Conservation (phyloP, 2,888 invertebrate species). For the Sarcophaga variegata region DNA sequence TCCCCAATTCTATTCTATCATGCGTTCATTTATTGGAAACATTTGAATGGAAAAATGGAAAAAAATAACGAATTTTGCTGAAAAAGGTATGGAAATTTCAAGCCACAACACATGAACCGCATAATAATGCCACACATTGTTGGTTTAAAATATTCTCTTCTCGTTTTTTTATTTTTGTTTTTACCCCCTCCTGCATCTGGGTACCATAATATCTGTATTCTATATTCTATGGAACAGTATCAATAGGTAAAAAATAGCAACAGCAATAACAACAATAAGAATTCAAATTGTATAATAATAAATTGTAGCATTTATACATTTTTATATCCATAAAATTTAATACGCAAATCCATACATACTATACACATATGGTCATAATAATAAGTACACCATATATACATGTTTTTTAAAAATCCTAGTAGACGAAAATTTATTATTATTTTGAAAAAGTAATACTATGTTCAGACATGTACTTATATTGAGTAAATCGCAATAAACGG, state of each 20-base stretch:
- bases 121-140: conserved; percentile 70
- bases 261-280: no score
- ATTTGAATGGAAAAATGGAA: conserved; percentile 7
- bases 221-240: no score
- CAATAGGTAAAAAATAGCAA: no score
- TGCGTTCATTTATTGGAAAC: conserved; percentile 35
- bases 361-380: no score
- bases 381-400: no score
- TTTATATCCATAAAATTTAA: not conserved
- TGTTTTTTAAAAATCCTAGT: no score
- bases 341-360: not conserved
- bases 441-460: no score
- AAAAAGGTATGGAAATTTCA: conserved; percentile 1
- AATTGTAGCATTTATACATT: not conserved
- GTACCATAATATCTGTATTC: no score
- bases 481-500: no score
- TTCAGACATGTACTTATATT: no score
- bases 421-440: no score
- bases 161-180: not conserved
- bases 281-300: not conserved
- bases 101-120: conserved; percentile 66
- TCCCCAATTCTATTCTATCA: conserved; percentile 17
- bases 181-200: not conserved
- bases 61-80: not conserved
- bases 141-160: conserved; percentile 47